Percentiles rank a stretch among this genome's conserved stretches.
Evolutionary conservation across 2,797 vertebrate species (phyloP).

Genomic region (Sebastes aleutianus): DNA sequence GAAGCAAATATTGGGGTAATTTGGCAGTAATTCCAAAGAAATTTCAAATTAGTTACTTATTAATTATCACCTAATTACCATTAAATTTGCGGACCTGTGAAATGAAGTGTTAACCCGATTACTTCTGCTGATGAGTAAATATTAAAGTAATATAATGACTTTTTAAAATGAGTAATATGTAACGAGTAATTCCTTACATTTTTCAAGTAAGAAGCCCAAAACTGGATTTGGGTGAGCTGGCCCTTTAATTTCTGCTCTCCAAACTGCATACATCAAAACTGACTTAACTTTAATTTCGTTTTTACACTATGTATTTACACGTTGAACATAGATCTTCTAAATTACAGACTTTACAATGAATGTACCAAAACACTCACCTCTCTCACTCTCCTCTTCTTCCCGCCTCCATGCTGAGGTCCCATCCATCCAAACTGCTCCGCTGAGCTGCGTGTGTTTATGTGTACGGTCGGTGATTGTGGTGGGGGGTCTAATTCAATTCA

Average conservation of each 20-base stretch:
- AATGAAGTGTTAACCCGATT: background rate
- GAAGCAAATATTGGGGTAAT: too few species aligned
- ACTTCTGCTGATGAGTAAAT: background rate
- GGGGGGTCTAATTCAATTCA: constrained; percentile 75
- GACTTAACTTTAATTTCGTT: background rate
- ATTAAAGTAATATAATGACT: background rate
- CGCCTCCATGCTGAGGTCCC: background rate
- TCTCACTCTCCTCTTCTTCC: background rate
- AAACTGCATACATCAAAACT: background rate
- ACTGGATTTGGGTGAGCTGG: background rate
- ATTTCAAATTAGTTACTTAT: rapidly evolving
- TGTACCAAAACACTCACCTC: constrained; percentile 17
- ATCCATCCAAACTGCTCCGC: constrained; percentile 29
- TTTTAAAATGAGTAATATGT: background rate
- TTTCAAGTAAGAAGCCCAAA: background rate
- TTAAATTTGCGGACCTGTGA: too few species aligned
- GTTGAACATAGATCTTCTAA: background rate
- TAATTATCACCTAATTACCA: too few species aligned
- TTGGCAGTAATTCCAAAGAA: too few species aligned
- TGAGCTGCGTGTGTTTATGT: constrained; percentile 37
- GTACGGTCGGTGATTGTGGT: constrained; percentile 12
- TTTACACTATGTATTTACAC: background rate
- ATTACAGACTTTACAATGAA: background rate
- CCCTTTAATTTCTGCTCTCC: background rate
- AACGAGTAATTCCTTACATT: background rate